A percentile compares a stretch with the other conserved stretches of the same genome.
Conservation (phyloP, 2,888 invertebrate genomes). For the Tenthredo notha region DNA sequence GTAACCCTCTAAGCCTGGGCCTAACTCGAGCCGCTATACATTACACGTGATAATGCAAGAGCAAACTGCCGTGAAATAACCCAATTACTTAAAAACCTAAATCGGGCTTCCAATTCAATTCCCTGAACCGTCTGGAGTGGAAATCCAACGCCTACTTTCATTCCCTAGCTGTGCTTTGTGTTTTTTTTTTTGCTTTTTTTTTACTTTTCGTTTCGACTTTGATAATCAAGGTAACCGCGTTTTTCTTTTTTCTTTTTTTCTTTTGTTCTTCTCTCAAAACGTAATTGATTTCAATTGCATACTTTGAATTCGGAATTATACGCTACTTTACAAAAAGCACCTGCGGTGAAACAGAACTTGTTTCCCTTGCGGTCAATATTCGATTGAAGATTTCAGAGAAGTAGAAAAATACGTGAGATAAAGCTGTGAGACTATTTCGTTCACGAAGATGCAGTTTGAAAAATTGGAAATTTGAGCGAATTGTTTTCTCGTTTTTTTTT, state of each 20-base stretch:
- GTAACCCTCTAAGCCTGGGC: constrained; percentile 40
- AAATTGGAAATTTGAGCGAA: not conserved
- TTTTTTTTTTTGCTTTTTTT: not conserved
- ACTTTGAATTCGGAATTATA: not conserved
- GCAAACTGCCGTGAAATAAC: constrained; percentile 50
- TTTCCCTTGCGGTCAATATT: not conserved
- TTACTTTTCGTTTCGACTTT: not conserved
- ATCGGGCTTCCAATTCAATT: constrained; percentile 52
- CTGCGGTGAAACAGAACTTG: not conserved
- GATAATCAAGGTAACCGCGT: not conserved
- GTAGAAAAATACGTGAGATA: not conserved
- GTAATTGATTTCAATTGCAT: not conserved
- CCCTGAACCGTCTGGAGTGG: constrained; percentile 13
- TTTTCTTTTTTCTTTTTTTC: not conserved
- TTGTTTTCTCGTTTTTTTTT: not conserved
- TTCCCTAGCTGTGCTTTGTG: not conserved
- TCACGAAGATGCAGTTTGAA: not conserved
- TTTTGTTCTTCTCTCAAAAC: too few relatives aligned
- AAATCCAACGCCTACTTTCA: constrained; percentile 13
- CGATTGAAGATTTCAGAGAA: not conserved
- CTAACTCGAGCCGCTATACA: constrained; percentile 46
- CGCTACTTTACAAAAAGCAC: not conserved
- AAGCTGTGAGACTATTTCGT: not conserved
- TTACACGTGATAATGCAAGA: constrained; percentile 52
- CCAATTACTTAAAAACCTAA: constrained; percentile 54